These are phyloP conservation scores for Sinelater perroti DNA, from an alignment of 2,888 invertebrate species.

Conservation along the genomic window DNA sequence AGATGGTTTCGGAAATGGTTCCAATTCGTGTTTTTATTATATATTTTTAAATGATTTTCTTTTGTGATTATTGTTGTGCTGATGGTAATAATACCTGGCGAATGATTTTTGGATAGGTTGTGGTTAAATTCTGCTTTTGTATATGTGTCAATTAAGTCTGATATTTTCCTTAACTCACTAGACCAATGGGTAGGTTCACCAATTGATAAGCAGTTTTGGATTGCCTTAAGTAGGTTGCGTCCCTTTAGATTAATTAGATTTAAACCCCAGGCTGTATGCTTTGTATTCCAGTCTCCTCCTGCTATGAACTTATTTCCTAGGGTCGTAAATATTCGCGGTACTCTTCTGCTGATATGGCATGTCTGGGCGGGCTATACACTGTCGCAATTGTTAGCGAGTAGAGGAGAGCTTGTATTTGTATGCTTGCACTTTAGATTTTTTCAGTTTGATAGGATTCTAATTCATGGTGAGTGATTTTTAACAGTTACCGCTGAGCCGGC, in stretches of 20 bases:
- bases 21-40: too few species aligned
- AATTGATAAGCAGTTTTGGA: not conserved
- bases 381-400: not conserved
- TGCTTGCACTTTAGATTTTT: not conserved
- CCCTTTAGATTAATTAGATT: slow-evolving; percentile 14
- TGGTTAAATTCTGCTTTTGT: too few species aligned
- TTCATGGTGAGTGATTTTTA: slow-evolving; percentile 3
- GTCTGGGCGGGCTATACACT: not conserved
- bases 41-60: too few species aligned
- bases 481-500: too few species aligned
- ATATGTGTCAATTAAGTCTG: too few species aligned
- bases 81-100: too few species aligned
- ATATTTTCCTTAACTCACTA: too few species aligned
- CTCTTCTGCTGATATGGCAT: not conserved
- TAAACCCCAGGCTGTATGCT: not conserved
- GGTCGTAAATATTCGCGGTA: not conserved
- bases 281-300: slow-evolving; percentile 8
- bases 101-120: too few species aligned
- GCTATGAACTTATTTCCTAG: not conserved
- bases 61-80: too few species aligned
- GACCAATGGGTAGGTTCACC: not conserved
- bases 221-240: not conserved
- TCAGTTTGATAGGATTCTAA: slow-evolving; percentile 1
- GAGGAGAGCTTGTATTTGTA: not conserved
- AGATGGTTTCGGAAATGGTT: too few species aligned